These are phyloP conservation scores for Temnothorax curvispinosus DNA, from an alignment of 1,140 invertebrate genomes.

Conservation along the genomic window DNA sequence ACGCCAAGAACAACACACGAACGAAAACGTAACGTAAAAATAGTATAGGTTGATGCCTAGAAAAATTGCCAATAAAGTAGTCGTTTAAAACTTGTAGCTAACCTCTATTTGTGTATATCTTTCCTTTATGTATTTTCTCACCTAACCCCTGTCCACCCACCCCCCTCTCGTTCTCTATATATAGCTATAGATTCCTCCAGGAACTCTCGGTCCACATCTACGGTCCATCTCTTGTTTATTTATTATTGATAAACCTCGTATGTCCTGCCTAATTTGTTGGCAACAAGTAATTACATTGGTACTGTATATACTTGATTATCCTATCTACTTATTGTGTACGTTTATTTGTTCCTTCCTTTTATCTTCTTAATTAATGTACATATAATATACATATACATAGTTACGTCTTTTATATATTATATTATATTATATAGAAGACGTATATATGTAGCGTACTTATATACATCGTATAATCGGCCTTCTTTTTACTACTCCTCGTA, in stretches of 20 bases:
- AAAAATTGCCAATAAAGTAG: conserved; percentile 86
- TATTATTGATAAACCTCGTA: conserved; percentile 62
- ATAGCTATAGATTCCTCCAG: conserved; percentile 10
- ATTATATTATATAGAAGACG: not conserved
- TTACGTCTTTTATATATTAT: not conserved
- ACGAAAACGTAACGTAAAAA: conserved; percentile 64
- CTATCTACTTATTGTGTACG: conserved; percentile 29
- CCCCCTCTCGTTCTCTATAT: not conserved
- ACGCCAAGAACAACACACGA: conserved; percentile 66
- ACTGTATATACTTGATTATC: conserved; percentile 62
- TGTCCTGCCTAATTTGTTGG: conserved; percentile 51
- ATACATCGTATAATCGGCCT: conserved; percentile 26
- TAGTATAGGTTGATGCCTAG: conserved; percentile 85
- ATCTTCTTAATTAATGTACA: conserved; percentile 34
- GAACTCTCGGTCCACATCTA: not conserved
- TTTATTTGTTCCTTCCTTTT: conserved; percentile 15
- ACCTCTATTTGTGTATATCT: conserved; percentile 84
- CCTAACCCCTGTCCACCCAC: not conserved
- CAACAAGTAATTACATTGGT: conserved; percentile 68
- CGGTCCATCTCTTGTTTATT: conserved; percentile 28
- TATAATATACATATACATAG: conserved; percentile 2
- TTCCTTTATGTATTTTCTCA: conserved; percentile 81
- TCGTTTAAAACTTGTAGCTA: conserved; percentile 85
- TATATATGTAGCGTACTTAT: conserved; percentile 28
- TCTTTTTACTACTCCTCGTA: conserved; percentile 23